A percentile compares a stretch with the other conserved stretches of the same genome.
Evolutionary conservation across 2,113 vertebrate genomes (phyloP).

Genomic region (Oenanthe melanoleuca): DNA sequence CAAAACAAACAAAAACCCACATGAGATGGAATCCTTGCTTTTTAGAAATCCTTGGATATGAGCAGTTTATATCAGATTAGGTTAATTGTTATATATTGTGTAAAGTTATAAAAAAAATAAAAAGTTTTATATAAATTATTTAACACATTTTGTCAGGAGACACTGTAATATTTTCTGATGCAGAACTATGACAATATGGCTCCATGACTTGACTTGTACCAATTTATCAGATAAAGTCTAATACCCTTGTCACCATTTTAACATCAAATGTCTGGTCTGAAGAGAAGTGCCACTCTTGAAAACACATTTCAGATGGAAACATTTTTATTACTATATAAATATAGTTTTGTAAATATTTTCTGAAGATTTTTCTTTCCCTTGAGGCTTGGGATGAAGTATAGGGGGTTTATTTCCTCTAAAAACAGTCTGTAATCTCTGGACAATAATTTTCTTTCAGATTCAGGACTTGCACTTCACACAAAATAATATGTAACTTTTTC

Average conservation of each 20-base stretch:
- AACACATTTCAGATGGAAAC: constrained; percentile 21
- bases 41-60: background rate
- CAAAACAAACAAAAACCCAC: no score
- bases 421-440: background rate
- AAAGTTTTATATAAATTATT: background rate
- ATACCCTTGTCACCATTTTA: background rate
- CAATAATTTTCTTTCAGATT: background rate
- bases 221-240: background rate
- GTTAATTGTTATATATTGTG: background rate
- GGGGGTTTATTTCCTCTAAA: fast-evolving
- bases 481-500: background rate
- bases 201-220: background rate
- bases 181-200: background rate
- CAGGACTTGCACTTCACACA: background rate
- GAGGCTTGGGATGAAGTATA: background rate
- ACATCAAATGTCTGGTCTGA: background rate
- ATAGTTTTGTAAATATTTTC: background rate
- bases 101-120: background rate
- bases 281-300: constrained; percentile 9
- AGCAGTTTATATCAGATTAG: background rate
- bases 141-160: background rate
- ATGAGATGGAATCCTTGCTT: background rate
- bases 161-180: background rate
- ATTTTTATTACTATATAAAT: background rate
- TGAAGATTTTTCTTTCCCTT: background rate